These are phyloP conservation scores for Felis catus DNA, from an alignment of 2,113 vertebrate genomes.

Conservation along the genomic window DNA sequence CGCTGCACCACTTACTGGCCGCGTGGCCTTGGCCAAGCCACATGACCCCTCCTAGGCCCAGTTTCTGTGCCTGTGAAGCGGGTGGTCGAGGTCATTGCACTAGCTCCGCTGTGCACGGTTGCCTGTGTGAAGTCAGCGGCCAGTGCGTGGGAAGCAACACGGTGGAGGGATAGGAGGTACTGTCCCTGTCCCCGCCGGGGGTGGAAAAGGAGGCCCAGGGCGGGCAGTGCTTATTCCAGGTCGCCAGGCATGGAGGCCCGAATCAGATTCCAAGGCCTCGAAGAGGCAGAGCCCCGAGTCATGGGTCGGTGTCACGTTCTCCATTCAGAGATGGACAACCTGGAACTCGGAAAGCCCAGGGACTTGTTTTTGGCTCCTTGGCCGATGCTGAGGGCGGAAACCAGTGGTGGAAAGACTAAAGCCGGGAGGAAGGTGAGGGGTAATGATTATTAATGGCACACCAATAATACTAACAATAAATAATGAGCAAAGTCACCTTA, in stretches of 20 bases:
- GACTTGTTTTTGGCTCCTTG: neutral
- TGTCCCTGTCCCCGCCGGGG: neutral
- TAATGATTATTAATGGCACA: neutral
- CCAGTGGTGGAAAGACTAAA: neutral
- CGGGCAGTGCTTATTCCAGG: neutral
- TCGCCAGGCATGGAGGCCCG: neutral
- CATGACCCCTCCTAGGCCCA: neutral
- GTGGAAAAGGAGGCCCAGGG: neutral
- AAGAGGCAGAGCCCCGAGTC: neutral
- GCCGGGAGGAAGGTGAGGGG: neutral
- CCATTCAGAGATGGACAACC: neutral
- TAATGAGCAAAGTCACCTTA: neutral
- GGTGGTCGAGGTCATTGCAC: neutral
- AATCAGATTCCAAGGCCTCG: neutral
- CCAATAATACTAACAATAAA: neutral
- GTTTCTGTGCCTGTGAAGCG: fast-evolving
- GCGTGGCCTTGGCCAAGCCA: neutral
- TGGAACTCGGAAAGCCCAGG: neutral
- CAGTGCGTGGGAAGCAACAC: fast-evolving
- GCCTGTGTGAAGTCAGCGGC: fast-evolving
- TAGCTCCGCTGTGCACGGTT: neutral
- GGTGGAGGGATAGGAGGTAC: neutral
- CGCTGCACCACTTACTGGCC: neutral
- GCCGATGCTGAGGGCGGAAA: neutral
- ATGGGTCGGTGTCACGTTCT: neutral